Evolutionary conservation across 1,140 invertebrate genomes (phyloP).

Genomic region (Amyelois transitella): DNA sequence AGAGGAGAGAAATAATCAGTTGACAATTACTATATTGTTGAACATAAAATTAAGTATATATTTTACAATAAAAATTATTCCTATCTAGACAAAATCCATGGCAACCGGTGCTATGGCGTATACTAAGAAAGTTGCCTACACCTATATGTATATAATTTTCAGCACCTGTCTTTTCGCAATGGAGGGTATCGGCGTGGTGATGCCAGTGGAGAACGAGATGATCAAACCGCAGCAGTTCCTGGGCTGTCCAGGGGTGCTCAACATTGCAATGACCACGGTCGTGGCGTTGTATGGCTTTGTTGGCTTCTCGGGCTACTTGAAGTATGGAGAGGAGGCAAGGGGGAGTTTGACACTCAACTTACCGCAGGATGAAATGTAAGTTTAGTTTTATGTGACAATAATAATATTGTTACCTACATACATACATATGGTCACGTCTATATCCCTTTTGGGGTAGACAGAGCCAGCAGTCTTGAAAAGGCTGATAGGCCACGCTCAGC

Average conservation of each 20-base stretch:
- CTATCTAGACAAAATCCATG: neutral
- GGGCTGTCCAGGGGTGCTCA: constrained; percentile 88
- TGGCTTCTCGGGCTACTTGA: constrained; percentile 89
- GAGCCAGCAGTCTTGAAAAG: too few relatives aligned
- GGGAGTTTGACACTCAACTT: constrained; percentile 85
- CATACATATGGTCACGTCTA: neutral
- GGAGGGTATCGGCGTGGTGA: constrained; percentile 88
- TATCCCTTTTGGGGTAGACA: too few relatives aligned
- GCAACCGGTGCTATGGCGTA: too few relatives aligned
- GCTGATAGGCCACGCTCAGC: too few relatives aligned
- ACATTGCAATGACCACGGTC: constrained; percentile 87
- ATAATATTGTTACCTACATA: neutral
- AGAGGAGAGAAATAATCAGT: too few relatives aligned
- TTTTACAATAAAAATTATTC: too few relatives aligned
- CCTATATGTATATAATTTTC: constrained; percentile 20
- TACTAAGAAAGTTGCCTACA: neutral
- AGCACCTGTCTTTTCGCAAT: constrained; percentile 87
- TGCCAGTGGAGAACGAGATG: constrained; percentile 94
- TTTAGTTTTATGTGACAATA: constrained; percentile 11
- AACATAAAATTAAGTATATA: too few relatives aligned
- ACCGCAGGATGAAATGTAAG: constrained; percentile 78
- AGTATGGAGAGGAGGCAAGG: constrained; percentile 80
- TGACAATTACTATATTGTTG: too few relatives aligned
- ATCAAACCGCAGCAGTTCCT: constrained; percentile 84
- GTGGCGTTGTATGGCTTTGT: constrained; percentile 83